Base-by-base conservation (phyloP, 2,888 invertebrate genomes). In the Stegophylla sp. region DNA sequence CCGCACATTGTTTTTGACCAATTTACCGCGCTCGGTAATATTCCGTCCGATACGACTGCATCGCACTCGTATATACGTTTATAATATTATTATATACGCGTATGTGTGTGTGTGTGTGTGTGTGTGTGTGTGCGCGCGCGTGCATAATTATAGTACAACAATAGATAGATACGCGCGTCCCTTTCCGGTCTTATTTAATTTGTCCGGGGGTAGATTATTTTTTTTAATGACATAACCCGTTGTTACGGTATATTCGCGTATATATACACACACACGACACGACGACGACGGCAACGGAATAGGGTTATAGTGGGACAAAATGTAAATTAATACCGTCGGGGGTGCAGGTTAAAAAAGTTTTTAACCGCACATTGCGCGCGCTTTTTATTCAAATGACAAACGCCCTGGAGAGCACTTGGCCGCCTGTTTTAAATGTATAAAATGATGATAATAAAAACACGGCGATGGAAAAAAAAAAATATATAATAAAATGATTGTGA, bases 391-490 rank as follows among this genome's bases (percentile, higher is more conserved):
- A 79, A 79, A 79, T 79, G 79, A 79, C 79, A 79, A 79, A 79
- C 79, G 79, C 79, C 79, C 79, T 79, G 71, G 79, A 79, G 79
- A 79, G 79, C 71, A 79, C 79, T 79, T 79, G 79, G 79, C 48
- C 71, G 79, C 79, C 79, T 71, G 69, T 79, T 79, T 77, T 77
- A 71, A 71, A 71, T 71, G 69, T 79, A 71, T 71, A 71, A 71
- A 79, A 79, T 43, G 79, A 79, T 61, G 69, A 71, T 79, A 71
- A 69, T 79, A 79, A 71, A 79, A 79, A 66, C 51, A 64, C 63
- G 64, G 41, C 34, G 26, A 64, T 41, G 75, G 20, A 53, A 13
- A 56, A 20, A 34, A 20, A 71, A 48, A 43, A 59, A 61, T 34
- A 34, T 34, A 61, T 45, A n/a, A n/a, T n/a, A 76, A 67, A 79